Percentiles rank a stretch among this genome's conserved stretches.
phyloP scores from a whole-genome alignment of 2,113 vertebrate species.

The Microcebus tavaratra region DNA sequence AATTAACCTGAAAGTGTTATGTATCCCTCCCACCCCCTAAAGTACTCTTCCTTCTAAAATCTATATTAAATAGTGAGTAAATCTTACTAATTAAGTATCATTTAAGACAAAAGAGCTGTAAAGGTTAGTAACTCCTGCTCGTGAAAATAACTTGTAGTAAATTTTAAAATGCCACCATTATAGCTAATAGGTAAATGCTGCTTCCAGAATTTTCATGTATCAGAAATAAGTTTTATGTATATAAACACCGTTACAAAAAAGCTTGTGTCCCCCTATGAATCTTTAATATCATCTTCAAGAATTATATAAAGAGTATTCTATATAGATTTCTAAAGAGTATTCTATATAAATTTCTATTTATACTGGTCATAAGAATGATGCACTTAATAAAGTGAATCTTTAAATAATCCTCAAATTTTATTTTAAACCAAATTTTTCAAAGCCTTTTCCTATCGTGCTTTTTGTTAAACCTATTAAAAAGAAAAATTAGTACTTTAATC shows the following conservation, averaged over 20 bases:
- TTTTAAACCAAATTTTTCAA: conserved; percentile 39
- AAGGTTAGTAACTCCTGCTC: conserved; percentile 11
- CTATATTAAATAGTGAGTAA: conserved; percentile 28
- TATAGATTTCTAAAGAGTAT: background rate
- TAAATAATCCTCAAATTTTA: conserved; percentile 40
- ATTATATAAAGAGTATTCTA: background rate
- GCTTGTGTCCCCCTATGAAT: background rate
- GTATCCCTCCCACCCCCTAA: background rate
- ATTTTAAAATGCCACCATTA: conserved; percentile 21
- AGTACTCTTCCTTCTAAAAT: conserved; percentile 26
- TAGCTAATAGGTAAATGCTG: conserved; percentile 11
- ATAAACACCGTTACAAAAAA: background rate
- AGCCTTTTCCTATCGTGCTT: background rate
- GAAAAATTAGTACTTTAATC: background rate
- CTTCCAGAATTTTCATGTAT: conserved; percentile 24
- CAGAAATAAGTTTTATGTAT: conserved; percentile 1
- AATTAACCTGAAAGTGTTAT: background rate
- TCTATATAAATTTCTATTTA: background rate
- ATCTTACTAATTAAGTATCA: background rate
- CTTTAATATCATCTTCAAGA: conserved; percentile 10
- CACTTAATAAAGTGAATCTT: conserved; percentile 7
- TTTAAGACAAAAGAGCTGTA: conserved; percentile 46
- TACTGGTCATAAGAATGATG: background rate
- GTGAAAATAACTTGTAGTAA: conserved; percentile 27
- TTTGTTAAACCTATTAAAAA: conserved; percentile 56